A percentile compares a stretch with the other conserved stretches of the same genome.
phyloP scores from a whole-genome alignment of 2,888 invertebrate species.

The Keiferia lycopersicella region DNA sequence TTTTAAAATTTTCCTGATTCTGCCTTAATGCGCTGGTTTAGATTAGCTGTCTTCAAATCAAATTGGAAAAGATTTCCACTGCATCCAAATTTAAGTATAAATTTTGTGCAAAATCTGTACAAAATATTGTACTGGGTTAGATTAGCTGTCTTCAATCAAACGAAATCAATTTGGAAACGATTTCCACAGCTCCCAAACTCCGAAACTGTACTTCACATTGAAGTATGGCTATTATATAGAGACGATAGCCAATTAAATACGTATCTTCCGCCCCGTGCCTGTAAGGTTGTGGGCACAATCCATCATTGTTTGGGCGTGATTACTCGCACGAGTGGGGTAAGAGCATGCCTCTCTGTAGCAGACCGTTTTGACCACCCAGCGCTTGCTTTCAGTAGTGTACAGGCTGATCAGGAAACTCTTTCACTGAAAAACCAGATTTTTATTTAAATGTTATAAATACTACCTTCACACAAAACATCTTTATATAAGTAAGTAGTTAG shows the following conservation, averaged over 20 bases:
- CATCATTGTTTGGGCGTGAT: conserved; percentile 62
- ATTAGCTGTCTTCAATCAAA: no score
- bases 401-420: neutral
- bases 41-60: no score
- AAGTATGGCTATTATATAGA: neutral
- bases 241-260: neutral
- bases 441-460: no score
- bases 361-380: neutral
- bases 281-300: conserved; percentile 48
- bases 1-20: no score
- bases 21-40: no score
- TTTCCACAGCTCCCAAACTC: no score
- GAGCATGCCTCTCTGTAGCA: neutral
- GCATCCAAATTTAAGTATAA: no score
- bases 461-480: no score
- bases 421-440: neutral
- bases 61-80: no score
- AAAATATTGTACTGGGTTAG: no score
- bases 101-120: no score
- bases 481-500: no score
- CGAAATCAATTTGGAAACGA: conserved; percentile 18
- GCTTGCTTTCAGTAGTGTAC: neutral
- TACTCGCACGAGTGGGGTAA: neutral
- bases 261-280: neutral
- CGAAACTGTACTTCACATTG: neutral